These are phyloP conservation scores for Diprion similis DNA, from an alignment of 1,140 invertebrate genomes.

Conservation along the genomic window DNA sequence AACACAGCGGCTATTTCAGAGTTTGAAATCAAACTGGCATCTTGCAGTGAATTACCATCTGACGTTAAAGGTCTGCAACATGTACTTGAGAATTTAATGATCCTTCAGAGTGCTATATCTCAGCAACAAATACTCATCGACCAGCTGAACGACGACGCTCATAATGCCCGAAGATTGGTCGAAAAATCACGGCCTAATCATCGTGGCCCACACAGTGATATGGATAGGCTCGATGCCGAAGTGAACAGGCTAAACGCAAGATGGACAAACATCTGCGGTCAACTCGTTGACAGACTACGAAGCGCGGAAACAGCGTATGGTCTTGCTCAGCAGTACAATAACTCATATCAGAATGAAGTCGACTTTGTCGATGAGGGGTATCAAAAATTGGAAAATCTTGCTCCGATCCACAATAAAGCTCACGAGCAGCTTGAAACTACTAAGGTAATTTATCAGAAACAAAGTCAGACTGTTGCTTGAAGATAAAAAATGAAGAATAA, in stretches of 20 bases:
- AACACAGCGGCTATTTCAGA: constrained; percentile 87
- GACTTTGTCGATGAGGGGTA: constrained; percentile 86
- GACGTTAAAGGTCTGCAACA: constrained; percentile 78
- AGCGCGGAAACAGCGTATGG: constrained; percentile 87
- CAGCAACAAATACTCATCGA: constrained; percentile 88
- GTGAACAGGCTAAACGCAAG: constrained; percentile 85
- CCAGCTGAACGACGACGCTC: constrained; percentile 88
- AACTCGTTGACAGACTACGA: constrained; percentile 88
- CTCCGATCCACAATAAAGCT: constrained; percentile 74
- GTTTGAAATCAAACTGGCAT: constrained; percentile 88
- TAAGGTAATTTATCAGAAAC: constrained; percentile 68
- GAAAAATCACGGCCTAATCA: constrained; percentile 80
- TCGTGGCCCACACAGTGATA: constrained; percentile 77
- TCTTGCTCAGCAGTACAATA: constrained; percentile 85
- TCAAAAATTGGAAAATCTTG: constrained; percentile 73
- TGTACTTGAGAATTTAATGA: constrained; percentile 77
- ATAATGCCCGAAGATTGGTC: constrained; percentile 84
- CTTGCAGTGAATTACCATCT: constrained; percentile 83
- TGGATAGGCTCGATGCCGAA: constrained; percentile 93
- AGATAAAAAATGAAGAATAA: not conserved
- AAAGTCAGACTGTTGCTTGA: not conserved
- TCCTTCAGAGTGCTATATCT: constrained; percentile 81
- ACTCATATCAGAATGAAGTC: constrained; percentile 84
- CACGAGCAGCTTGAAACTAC: constrained; percentile 79
- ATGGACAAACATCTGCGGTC: constrained; percentile 91